Conservation (phyloP, 2,888 invertebrate genomes). For the Lasioglossum leucozonium region DNA sequence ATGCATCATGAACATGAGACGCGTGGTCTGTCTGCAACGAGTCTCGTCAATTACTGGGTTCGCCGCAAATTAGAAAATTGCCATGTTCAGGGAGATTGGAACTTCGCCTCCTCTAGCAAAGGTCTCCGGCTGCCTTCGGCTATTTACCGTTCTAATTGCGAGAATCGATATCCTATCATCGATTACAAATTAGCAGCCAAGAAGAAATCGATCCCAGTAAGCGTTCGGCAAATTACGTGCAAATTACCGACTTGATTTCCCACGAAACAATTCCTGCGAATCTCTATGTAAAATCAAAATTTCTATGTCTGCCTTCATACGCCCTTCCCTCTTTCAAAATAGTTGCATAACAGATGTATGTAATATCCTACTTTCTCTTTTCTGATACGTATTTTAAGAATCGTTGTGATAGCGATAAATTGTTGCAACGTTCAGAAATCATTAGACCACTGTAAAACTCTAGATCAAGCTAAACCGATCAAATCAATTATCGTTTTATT, state of each 20-base stretch:
- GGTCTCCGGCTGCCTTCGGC: background rate
- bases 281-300: background rate
- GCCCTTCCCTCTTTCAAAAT: no score
- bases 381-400: no score
- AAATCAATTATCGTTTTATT: no score
- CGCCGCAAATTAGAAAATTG: background rate
- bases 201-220: background rate
- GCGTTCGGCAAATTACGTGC: no score
- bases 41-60: no score
- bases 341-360: no score
- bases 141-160: constrained; percentile 1
- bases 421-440: no score
- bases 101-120: constrained; percentile 1
- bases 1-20: background rate
- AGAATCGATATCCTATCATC: background rate
- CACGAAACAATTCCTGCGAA: background rate
- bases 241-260: background rate
- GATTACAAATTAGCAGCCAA: background rate
- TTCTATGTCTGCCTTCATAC: background rate
- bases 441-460: no score
- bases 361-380: no score
- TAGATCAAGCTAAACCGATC: no score
- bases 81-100: background rate
- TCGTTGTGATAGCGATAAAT: no score
- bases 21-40: no score